These are phyloP conservation scores for Drosophila trichaetosa DNA, from an alignment of 2,888 invertebrate genomes.

Conservation along the genomic window DNA sequence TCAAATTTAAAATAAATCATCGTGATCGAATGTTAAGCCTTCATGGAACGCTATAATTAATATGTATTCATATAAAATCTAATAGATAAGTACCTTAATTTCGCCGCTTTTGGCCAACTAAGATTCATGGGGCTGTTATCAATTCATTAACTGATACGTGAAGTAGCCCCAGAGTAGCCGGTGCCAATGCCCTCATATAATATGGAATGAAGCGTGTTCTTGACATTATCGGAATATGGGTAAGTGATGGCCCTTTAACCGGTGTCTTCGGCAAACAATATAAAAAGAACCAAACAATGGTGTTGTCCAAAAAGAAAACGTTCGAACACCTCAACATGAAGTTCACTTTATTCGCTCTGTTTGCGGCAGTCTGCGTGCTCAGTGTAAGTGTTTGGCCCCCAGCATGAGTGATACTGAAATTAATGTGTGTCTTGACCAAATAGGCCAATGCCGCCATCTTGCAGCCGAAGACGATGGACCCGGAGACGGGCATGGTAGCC, in stretches of 20 bases:
- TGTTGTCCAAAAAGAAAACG: slow-evolving; percentile 21
- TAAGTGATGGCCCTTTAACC: background rate
- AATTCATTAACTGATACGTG: slow-evolving; percentile 42
- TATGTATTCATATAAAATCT: background rate
- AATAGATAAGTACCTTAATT: slow-evolving; percentile 31
- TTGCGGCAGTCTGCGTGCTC: slow-evolving; percentile 61
- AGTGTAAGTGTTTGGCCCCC: slow-evolving; percentile 45
- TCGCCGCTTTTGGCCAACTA: slow-evolving; percentile 20
- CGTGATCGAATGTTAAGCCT: background rate
- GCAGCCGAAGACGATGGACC: slow-evolving; percentile 18
- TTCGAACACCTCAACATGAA: slow-evolving; percentile 61
- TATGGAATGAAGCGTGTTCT: background rate
- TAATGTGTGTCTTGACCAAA: background rate
- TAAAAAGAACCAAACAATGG: slow-evolving; percentile 24
- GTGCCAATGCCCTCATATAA: background rate
- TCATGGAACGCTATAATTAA: background rate
- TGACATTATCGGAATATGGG: slow-evolving; percentile 15
- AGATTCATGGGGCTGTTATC: slow-evolving; percentile 25
- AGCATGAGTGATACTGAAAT: background rate
- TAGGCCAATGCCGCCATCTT: slow-evolving; percentile 55
- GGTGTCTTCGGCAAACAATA: slow-evolving; percentile 9
- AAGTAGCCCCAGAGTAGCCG: background rate
- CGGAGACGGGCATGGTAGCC: slow-evolving; percentile 15
- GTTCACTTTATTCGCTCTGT: slow-evolving; percentile 54
- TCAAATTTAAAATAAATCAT: background rate